Conservation (phyloP, 2,888 invertebrate genomes). For the Chymomyza amoena region DNA sequence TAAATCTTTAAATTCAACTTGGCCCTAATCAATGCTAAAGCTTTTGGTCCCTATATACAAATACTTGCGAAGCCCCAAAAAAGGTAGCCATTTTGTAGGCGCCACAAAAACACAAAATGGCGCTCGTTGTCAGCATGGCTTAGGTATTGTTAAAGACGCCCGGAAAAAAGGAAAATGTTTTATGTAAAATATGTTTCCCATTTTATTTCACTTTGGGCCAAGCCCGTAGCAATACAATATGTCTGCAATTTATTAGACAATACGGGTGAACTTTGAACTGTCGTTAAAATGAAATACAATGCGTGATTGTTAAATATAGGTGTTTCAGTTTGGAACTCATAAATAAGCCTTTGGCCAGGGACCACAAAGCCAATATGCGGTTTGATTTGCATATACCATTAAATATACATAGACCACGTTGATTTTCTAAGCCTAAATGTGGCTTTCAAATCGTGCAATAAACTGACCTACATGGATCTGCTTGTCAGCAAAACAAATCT, state of each 20-base stretch:
- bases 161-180: not conserved
- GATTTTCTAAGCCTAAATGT: conserved; percentile 40
- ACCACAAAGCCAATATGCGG: conserved; percentile 29
- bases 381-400: conserved; percentile 69
- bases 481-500: conserved; percentile 54
- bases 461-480: conserved; percentile 57
- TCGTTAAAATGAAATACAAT: conserved; percentile 13
- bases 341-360: conserved; percentile 57
- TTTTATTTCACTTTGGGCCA: not conserved
- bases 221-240: not conserved
- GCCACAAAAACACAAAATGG: conserved; percentile 1
- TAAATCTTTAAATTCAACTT: conserved; percentile 32
- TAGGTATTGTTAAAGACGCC: not conserved
- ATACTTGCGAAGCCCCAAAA: conserved; percentile 20
- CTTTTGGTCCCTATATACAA: conserved; percentile 12
- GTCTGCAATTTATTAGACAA: conserved; percentile 2
- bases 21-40: conserved; percentile 41
- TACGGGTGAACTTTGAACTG: conserved; percentile 36
- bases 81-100: conserved; percentile 21
- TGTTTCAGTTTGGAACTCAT: conserved; percentile 10
- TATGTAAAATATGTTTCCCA: not conserved
- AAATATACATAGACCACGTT: conserved; percentile 59
- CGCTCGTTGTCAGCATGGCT: not conserved
- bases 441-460: conserved; percentile 35
- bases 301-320: conserved; percentile 19